Percentiles rank a stretch among this genome's conserved stretches.
Evolutionary conservation across 2,113 vertebrate genomes (phyloP).

Genomic region (Bettongia penicillata): DNA sequence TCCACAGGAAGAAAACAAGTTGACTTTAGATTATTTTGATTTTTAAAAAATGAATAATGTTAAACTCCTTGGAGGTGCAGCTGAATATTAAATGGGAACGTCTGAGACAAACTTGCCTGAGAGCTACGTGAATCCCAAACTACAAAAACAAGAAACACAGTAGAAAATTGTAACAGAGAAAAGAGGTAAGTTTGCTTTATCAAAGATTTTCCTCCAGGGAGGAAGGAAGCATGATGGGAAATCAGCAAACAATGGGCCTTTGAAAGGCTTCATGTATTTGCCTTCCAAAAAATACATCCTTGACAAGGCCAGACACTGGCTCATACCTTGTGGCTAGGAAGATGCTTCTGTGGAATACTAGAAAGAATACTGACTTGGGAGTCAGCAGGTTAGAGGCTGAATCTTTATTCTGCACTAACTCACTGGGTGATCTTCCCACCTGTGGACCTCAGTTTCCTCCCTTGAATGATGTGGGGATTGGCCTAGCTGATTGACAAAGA

Average conservation of each 20-base stretch:
- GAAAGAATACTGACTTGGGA: conserved; percentile 1
- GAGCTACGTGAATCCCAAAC: conserved; percentile 71
- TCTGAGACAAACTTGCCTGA: conserved; percentile 73
- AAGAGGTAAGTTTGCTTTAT: conserved; percentile 68
- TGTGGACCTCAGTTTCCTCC: background rate
- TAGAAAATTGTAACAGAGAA: conserved; percentile 64
- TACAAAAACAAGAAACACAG: conserved; percentile 72
- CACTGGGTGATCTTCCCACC: background rate
- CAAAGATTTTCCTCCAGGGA: conserved; percentile 69
- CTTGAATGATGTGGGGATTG: background rate
- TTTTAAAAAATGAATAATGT: conserved; percentile 60
- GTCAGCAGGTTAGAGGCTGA: background rate
- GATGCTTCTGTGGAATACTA: conserved; percentile 17
- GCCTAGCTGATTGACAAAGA: background rate
- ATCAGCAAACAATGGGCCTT: conserved; percentile 69
- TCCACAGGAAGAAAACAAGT: conserved; percentile 51
- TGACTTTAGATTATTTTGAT: conserved; percentile 54
- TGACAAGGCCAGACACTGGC: conserved; percentile 38
- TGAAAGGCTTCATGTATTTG: conserved; percentile 65
- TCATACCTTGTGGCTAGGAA: conserved; percentile 2
- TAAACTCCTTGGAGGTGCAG: conserved; percentile 61
- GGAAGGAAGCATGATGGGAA: conserved; percentile 70
- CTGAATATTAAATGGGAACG: conserved; percentile 76
- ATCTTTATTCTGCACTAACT: background rate
- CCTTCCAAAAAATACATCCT: conserved; percentile 57